Percentiles rank a stretch among this genome's conserved stretches.
These are phyloP conservation scores for Fragum sueziense DNA, from an alignment of 2,888 invertebrate genomes.

Conservation along the genomic window DNA sequence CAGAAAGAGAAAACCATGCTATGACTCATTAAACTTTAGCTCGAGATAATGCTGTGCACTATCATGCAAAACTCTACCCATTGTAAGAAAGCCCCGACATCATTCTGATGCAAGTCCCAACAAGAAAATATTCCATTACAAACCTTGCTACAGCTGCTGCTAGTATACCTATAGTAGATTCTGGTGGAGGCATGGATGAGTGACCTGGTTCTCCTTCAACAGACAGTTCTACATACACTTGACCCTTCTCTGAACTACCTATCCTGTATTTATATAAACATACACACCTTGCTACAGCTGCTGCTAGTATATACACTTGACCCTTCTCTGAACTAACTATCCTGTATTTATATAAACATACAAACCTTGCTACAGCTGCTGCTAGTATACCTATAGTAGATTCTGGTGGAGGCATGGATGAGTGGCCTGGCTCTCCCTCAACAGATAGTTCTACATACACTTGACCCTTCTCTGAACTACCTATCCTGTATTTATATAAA, in stretches of 20 bases:
- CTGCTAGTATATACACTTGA: no score
- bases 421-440: constrained; percentile 82
- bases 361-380: constrained; percentile 82
- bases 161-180: constrained; percentile 83
- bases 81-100: no score
- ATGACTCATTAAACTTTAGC: no score
- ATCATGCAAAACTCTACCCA: no score
- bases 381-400: constrained; percentile 83
- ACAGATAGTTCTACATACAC: constrained; percentile 81
- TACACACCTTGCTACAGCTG: background rate
- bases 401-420: constrained; percentile 83
- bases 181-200: constrained; percentile 83
- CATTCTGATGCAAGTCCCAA: no score
- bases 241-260: constrained; percentile 83
- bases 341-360: no score
- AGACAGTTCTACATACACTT: constrained; percentile 79
- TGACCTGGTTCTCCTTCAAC: constrained; percentile 83
- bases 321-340: no score
- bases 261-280: constrained; percentile 73
- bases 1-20: no score
- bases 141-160: constrained; percentile 82
- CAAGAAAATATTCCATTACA: no score
- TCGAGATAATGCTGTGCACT: no score
- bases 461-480: constrained; percentile 83
- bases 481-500: constrained; percentile 77